Base-by-base conservation (phyloP, 2,113 vertebrate genomes). In the Orycteropus afer region DNA sequence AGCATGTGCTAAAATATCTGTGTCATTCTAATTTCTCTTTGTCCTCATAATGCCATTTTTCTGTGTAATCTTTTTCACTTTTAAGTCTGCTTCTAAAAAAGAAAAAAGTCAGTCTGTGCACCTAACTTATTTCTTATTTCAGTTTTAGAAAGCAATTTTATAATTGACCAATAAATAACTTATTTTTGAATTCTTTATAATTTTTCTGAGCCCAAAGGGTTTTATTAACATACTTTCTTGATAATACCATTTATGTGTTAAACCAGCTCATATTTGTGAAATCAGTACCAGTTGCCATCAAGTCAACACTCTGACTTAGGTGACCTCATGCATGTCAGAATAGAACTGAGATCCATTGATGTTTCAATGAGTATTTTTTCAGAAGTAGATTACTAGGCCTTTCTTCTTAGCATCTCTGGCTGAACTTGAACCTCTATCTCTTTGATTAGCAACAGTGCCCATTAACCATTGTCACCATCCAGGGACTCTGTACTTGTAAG, bases 191-290 rank as follows among this genome's bases (percentile, higher is more conserved):
- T 3, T 20, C 25, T 77, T 81, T 90, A 25, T 91, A 65, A 61
- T 59, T 69, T 94, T 88, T 86, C 57, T 77, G 8, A 89, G 25
- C n/a, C 53, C 53, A 55, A 32, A 85, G 25, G 47, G 27, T 40
- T 34, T 91, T 93, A 67, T 89, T 92, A 69, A 55, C 20, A 47
- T 94, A 59, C 40, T 47, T 74, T 74, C 17, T 67, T 93, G 61
- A 10, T 53, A 59, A 59, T 84, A n/a, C n/a, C 10, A 25, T 37
- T 67, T 86, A 78, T 40, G 20, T 95, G 25, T 88, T 84, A 71
- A 81, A 63, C 12, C 40, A 86, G 18, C 29, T 61, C 80, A 37
- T 40, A 57, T 76, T 91, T 91, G 32, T 90, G 23, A 47, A 23
- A 51, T 57, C 4, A 15, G 32, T 34, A 65, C 27, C 61, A 34